These are phyloP conservation scores for Mythimna impura DNA, from an alignment of 2,888 invertebrate species.

Conservation along the genomic window DNA sequence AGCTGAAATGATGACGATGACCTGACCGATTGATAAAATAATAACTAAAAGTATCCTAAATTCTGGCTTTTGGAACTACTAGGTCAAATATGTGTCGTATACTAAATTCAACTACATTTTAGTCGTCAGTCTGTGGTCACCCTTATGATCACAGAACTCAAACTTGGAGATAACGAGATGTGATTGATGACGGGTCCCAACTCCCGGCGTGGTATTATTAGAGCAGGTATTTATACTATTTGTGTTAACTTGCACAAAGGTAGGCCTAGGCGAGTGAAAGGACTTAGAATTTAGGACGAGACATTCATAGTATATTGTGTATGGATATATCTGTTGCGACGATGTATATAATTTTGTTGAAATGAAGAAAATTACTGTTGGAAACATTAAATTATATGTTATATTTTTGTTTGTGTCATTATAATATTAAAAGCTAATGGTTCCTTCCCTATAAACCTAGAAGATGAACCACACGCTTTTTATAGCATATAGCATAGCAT, in stretches of 20 bases:
- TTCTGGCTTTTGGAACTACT: too few species aligned
- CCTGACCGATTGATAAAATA: too few species aligned
- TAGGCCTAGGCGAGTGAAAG: constrained; percentile 28
- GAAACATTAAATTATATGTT: not conserved
- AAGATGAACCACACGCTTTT: too few species aligned
- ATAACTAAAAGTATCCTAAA: not conserved
- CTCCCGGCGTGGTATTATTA: constrained; percentile 31
- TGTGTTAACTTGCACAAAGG: constrained; percentile 34
- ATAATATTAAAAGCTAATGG: not conserved
- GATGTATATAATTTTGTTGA: constrained; percentile 1
- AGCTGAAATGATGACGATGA: too few species aligned
- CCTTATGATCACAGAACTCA: constrained; percentile 17
- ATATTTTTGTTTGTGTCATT: not conserved
- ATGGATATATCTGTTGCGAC: not conserved
- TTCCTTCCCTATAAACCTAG: too few species aligned
- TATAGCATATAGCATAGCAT: too few species aligned
- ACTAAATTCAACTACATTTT: not conserved
- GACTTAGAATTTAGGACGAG: constrained; percentile 43
- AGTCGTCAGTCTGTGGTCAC: not conserved
- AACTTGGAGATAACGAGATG: constrained; percentile 50
- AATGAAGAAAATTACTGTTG: not conserved
- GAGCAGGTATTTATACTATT: constrained; percentile 39
- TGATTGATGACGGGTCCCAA: constrained; percentile 61
- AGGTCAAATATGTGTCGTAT: too few species aligned
- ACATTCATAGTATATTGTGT: constrained; percentile 13